Evolutionary conservation across 35 echinoderm and acorn worm species (phyloP).

Genomic region (Stichopus chloronotus): DNA sequence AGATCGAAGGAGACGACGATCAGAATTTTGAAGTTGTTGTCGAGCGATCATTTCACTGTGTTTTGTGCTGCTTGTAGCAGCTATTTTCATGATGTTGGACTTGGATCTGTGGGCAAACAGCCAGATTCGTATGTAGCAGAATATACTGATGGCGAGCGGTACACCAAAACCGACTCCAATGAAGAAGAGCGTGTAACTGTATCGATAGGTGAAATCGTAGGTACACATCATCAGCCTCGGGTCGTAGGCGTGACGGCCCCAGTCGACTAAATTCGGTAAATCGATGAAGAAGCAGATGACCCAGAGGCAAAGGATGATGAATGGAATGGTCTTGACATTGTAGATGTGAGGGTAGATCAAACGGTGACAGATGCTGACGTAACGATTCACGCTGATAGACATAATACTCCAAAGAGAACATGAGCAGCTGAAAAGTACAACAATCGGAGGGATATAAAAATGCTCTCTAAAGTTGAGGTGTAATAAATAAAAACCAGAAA

Average conservation of each 20-base stretch:
- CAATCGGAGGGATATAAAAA: background rate
- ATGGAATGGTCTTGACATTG: conserved; percentile 49
- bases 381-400: conserved; percentile 67
- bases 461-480: no score
- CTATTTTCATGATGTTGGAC: conserved; percentile 26
- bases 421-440: conserved; percentile 45
- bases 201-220: conserved; percentile 70
- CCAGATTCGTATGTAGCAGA: conserved; percentile 69
- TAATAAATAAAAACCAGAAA: no score
- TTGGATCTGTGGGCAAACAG: conserved; percentile 59
- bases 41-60: background rate
- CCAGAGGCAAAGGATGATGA: conserved; percentile 58
- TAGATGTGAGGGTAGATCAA: conserved; percentile 59
- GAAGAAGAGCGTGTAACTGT: conserved; percentile 86
- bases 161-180: conserved; percentile 51
- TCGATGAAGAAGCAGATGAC: conserved; percentile 64
- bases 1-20: conserved; percentile 65
- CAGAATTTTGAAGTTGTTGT: conserved; percentile 50
- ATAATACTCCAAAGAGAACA: conserved; percentile 73
- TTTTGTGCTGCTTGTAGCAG: conserved; percentile 15
- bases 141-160: conserved; percentile 43
- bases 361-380: conserved; percentile 67
- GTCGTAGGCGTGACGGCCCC: conserved; percentile 79
- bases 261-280: conserved; percentile 72
- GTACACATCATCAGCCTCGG: conserved; percentile 82